phyloP scores from a whole-genome alignment of 1,140 invertebrate species.

The Drosophila rufa region DNA sequence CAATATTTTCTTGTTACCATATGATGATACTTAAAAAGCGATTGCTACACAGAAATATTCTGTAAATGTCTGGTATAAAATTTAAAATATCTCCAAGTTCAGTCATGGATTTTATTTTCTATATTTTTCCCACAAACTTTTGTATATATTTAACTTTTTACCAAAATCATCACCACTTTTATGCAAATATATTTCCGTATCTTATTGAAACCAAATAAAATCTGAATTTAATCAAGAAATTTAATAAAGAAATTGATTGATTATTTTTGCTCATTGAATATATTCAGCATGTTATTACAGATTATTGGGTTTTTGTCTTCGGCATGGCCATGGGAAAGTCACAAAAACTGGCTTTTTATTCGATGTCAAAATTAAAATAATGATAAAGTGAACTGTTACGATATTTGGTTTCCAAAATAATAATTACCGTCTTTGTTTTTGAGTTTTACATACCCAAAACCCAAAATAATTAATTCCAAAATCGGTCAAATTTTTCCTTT shows the following conservation, averaged over 20 bases:
- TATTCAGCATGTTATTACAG: neutral
- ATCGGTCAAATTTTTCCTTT: neutral
- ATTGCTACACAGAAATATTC: too few species aligned
- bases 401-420: neutral
- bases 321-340: neutral
- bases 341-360: neutral
- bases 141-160: neutral
- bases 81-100: too few species aligned
- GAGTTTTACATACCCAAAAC: neutral
- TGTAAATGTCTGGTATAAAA: too few species aligned
- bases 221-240: neutral
- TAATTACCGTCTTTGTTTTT: neutral
- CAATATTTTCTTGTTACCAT: too few species aligned
- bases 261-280: constrained; percentile 2
- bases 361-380: neutral
- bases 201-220: neutral
- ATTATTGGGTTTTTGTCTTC: neutral
- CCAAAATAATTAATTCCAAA: neutral
- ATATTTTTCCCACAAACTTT: neutral
- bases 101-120: neutral
- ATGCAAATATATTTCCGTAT: constrained; percentile 5
- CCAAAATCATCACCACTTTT: neutral
- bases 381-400: neutral
- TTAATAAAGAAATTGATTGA: constrained; percentile 15
- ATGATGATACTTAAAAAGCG: too few species aligned